Evolutionary conservation across 2,113 vertebrate species (phyloP), one percentile per base, ranked within the genome.

Genomic region (Pungitius pungitius): DNA sequence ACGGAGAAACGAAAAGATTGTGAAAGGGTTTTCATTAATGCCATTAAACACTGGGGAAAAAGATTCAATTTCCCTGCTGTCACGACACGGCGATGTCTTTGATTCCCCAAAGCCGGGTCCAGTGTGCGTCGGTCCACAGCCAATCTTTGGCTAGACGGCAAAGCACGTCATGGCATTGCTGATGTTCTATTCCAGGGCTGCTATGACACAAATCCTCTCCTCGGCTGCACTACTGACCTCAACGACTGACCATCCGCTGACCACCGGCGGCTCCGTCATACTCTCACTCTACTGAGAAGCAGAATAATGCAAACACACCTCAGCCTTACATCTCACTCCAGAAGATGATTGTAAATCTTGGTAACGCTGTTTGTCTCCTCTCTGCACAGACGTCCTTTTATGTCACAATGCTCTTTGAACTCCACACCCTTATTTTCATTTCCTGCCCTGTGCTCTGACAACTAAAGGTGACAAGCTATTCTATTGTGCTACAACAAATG

Each of bases 211-310:
- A 82, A 83, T 73, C 79, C 82, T 86, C 83, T 87, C 76, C 75
- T 80, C 54, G 39, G 75, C 77, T 80, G 83, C 80, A 80, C 78
- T 81, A 73, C 80, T 90, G 91, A 92, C 81, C 83, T 92, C 91
- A 91, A 62, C 11, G 84, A 84, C 88, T 87, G 88, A 80, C 82
- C 87, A 89, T 74, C 78, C 75, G 12, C 75, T 73, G 78, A 86
- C 84, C 87, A 40, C 69, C 27, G 51, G 67, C 77, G 80, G 85
- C 79, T 86, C 85, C 91, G 69, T 90, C 85, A 83, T 26, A 78
- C 24, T 52, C 72, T 56, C 54, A 49, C 77, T 49, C 35, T 26
- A 63, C 77, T 71, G 57, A 27, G 60, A 72, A 52, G 43, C 42
- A 39, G 68, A 26, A 11, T 39, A 2, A 61, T 58, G 51, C 17